phyloP scores from a whole-genome alignment of 2,888 invertebrate species.

The Amiota mariae region DNA sequence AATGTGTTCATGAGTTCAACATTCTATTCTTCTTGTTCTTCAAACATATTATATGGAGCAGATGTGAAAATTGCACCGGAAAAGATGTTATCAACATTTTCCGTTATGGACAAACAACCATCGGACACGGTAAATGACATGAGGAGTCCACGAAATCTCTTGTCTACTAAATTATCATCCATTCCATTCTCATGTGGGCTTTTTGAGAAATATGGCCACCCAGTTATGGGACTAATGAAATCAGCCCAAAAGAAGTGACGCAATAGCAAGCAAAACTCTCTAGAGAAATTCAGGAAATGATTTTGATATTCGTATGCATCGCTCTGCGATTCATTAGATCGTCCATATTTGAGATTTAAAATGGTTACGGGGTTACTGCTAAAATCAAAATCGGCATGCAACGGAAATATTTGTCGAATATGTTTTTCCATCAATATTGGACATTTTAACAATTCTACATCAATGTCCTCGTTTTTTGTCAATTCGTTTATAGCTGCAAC shows the following conservation, averaged over 20 bases:
- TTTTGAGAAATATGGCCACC: conserved; percentile 48
- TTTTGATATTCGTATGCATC: conserved; percentile 38
- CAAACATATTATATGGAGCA: conserved; percentile 42
- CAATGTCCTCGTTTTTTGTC: no score
- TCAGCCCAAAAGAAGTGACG: conserved; percentile 53
- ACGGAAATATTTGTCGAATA: conserved; percentile 40
- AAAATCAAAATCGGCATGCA: conserved; percentile 32
- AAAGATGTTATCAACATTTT: conserved; percentile 45
- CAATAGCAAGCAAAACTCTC: conserved; percentile 37
- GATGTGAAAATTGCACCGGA: conserved; percentile 52
- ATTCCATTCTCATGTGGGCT: background rate
- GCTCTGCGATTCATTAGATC: conserved; percentile 46
- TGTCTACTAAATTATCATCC: background rate
- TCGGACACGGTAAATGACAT: conserved; percentile 40
- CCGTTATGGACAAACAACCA: conserved; percentile 52
- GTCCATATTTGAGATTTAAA: conserved; percentile 46
- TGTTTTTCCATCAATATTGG: conserved; percentile 45
- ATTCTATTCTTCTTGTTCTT: background rate
- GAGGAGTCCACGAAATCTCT: conserved; percentile 41
- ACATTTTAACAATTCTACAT: conserved; percentile 42
- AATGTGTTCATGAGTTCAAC: no score
- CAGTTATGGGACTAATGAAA: conserved; percentile 57
- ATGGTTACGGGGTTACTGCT: conserved; percentile 41
- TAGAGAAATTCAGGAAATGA: conserved; percentile 46
- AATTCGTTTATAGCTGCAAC: no score